Conservation (phyloP, 2,113 vertebrate genomes). For the Nycticryphes semicollaris region DNA sequence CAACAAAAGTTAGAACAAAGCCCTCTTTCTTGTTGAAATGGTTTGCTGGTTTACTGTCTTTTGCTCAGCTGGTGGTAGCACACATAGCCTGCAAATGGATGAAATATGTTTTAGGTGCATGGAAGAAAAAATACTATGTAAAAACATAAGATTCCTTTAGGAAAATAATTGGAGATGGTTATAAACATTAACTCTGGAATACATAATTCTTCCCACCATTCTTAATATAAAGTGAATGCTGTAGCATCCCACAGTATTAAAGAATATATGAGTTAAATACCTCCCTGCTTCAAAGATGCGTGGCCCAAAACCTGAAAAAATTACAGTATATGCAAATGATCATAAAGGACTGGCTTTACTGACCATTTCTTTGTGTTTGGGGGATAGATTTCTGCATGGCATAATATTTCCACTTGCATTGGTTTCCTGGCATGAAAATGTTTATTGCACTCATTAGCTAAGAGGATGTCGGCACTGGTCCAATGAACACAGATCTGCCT, state of each 20-base stretch:
- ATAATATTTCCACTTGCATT: conserved; percentile 90
- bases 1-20: conserved; percentile 34
- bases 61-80: conserved; percentile 10
- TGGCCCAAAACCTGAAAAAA: conserved; percentile 53
- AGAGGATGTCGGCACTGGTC: conserved; percentile 91
- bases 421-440: conserved; percentile 93
- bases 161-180: conserved; percentile 67
- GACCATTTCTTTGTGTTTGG: conserved; percentile 84
- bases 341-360: conserved; percentile 61
- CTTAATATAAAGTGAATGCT: conserved; percentile 33
- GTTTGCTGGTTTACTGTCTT: neutral
- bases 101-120: neutral
- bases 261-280: conserved; percentile 26
- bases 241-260: conserved; percentile 22
- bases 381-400: conserved; percentile 84
- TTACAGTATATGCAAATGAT: conserved; percentile 61
- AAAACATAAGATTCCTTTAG: conserved; percentile 57
- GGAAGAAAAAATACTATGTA: conserved; percentile 29
- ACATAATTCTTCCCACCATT: conserved; percentile 52
- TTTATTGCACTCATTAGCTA: conserved; percentile 99
- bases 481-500: conserved; percentile 92
- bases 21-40: conserved; percentile 9
- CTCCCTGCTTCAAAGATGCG: conserved; percentile 15
- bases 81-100: neutral
- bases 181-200: conserved; percentile 57